Base-by-base conservation (phyloP, 2,113 vertebrate species). In the Ciconia maguari region DNA sequence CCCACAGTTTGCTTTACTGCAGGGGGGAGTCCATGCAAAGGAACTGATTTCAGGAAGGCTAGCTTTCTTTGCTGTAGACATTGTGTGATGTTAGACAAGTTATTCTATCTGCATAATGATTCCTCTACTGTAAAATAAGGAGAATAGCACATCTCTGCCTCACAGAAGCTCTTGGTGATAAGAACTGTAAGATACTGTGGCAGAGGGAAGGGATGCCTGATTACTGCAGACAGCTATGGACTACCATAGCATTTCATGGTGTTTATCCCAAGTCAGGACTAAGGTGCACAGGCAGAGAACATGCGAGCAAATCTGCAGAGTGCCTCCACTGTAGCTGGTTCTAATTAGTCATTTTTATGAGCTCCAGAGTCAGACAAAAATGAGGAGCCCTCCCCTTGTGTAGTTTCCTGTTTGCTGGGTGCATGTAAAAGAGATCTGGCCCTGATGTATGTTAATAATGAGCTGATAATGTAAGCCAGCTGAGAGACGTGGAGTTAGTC, bases 381-480 rank as follows among this genome's bases (percentile, higher is more conserved):
- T 89, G 87, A 96, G 96, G 83, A 97, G 94, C 94, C 96, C 93
- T 96, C 96, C 87, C 93, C 95, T 95, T 48, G 87, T 74, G 92
- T 81, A 95, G 97, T 97, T 97, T 96, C 96, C 96, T 96, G 95
- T 96, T 97, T 96, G 96, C 97, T 95, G 94, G 94, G 88, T 85
- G 90, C 96, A 93, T 90, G 94, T 79, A 94, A 89, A 93, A 95
- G 95, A 96, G 96, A 95, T 91, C 91, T 93, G 96, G 94, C 94
- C 94, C 93, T 90, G 96, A 81, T 97, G 83, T 91, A 96, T 97
- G 97, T 97, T 97, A 96, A 97, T 97, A 96, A 96, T 90, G 96
- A 97, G 96, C 94, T 96, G 97, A 96, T 98, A 97, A 97, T 97
- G 96, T 92, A 97, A 97, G 92, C 95, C 97, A 97, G 97, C 94